These are phyloP conservation scores for Tricholauxania praeusta DNA, from an alignment of 2,888 invertebrate genomes.

Conservation along the genomic window DNA sequence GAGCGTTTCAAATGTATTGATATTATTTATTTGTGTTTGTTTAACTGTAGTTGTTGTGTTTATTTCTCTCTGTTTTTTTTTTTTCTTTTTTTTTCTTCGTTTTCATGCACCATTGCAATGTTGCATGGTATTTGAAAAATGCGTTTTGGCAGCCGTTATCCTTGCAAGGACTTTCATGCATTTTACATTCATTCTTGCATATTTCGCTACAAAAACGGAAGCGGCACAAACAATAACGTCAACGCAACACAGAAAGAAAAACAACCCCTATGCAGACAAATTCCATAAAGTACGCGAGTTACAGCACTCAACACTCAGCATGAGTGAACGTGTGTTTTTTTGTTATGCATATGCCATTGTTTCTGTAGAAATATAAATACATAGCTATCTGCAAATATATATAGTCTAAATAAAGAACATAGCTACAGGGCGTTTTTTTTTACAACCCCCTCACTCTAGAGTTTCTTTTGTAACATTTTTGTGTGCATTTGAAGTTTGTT, in stretches of 20 bases:
- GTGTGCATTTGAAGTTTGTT: too few species aligned
- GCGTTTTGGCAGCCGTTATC: slow-evolving; percentile 34
- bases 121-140: slow-evolving; percentile 48
- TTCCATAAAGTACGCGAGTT: slow-evolving; percentile 27
- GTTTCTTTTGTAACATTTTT: too few species aligned
- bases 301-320: not conserved
- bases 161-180: slow-evolving; percentile 29
- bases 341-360: not conserved
- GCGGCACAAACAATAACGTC: not conserved
- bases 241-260: not conserved
- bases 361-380: not conserved
- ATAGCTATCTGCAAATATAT: too few species aligned
- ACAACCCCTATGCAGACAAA: slow-evolving; percentile 15
- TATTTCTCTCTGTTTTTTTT: not conserved
- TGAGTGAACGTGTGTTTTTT: not conserved
- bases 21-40: slow-evolving; percentile 23
- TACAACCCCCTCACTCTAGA: too few species aligned
- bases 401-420: too few species aligned
- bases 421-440: too few species aligned
- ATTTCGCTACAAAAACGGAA: not conserved
- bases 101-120: slow-evolving; percentile 45
- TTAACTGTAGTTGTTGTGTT: slow-evolving; percentile 16
- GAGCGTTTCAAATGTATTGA: slow-evolving; percentile 28
- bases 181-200: not conserved
- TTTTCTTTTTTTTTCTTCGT: slow-evolving; percentile 42